Evolutionary conservation across 2,113 vertebrate species (phyloP).

Genomic region (Balaeniceps rex): DNA sequence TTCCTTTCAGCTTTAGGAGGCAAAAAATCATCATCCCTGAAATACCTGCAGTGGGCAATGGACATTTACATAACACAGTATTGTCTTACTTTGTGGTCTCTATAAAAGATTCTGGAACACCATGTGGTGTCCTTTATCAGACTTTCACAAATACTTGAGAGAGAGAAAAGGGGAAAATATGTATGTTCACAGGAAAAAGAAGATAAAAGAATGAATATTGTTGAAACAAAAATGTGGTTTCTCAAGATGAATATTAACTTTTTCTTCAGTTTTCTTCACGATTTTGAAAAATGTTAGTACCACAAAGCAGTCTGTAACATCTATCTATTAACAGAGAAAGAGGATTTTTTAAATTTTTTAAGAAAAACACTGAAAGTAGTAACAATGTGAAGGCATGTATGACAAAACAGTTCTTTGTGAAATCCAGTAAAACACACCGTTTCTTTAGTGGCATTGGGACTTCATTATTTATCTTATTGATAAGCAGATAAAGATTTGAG

Average conservation of each 20-base stretch:
- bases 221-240: neutral
- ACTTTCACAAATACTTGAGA: neutral
- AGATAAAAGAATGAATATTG: neutral
- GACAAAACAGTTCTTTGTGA: neutral
- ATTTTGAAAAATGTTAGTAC: neutral
- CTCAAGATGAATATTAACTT: neutral
- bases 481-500: neutral
- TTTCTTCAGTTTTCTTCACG: neutral
- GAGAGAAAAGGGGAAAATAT: neutral
- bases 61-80: neutral
- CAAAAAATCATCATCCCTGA: neutral
- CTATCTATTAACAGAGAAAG: neutral
- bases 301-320: neutral
- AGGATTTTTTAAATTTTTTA: neutral
- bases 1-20: neutral
- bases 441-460: neutral
- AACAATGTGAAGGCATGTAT: neutral
- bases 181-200: neutral
- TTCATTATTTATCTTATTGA: neutral
- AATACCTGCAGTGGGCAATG: accelerated
- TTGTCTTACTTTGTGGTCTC: neutral
- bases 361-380: neutral
- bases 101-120: neutral
- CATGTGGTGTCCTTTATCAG: neutral
- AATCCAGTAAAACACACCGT: neutral